phyloP scores from a whole-genome alignment of 2,797 vertebrate species.

The Myotis myotis region DNA sequence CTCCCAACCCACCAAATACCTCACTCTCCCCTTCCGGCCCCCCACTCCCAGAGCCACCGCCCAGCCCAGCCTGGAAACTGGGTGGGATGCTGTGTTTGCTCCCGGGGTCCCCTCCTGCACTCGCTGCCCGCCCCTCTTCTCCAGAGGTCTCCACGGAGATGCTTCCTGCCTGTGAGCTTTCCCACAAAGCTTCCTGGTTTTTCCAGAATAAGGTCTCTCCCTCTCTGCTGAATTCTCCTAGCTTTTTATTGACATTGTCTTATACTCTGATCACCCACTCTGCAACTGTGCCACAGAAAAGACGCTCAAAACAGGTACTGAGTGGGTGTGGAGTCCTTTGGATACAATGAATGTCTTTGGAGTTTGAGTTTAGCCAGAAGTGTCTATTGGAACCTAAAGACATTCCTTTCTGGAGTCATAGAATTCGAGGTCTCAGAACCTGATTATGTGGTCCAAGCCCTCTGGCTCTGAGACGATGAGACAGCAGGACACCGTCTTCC shows the following conservation, averaged over 20 bases:
- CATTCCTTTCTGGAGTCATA: not conserved
- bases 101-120: rapidly evolving
- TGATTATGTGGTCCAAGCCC: rapidly evolving
- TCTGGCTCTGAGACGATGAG: not conserved
- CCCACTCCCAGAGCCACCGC: rapidly evolving
- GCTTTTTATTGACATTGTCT: not conserved
- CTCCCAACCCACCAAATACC: not conserved
- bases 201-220: not conserved
- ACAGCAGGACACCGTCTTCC: too few species aligned
- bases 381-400: not conserved
- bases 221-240: not conserved
- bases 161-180: not conserved
- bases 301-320: rapidly evolving
- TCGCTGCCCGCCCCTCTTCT: not conserved
- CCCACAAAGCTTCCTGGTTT: rapidly evolving
- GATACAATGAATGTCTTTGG: not conserved
- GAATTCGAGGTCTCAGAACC: not conserved
- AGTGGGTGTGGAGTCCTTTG: not conserved
- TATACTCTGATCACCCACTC: not conserved
- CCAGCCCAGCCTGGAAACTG: rapidly evolving
- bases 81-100: too few species aligned
- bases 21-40: not conserved
- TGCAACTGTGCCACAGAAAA: not conserved
- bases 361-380: not conserved
- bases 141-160: rapidly evolving